These are phyloP conservation scores for Lysandra bellargus DNA, from an alignment of 2,888 invertebrate genomes.

Conservation along the genomic window DNA sequence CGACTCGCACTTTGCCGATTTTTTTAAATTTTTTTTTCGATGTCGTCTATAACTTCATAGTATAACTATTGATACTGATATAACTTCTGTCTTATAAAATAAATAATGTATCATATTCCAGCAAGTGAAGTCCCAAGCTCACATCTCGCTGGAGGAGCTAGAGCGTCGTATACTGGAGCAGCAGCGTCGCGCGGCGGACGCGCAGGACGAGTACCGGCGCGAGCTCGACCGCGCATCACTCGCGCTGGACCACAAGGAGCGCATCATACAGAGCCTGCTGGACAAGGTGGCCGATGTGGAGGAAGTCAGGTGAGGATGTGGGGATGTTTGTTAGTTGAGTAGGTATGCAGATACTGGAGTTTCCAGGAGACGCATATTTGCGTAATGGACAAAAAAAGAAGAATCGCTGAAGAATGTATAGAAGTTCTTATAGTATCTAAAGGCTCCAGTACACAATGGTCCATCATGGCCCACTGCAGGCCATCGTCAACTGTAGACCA, in stretches of 20 bases:
- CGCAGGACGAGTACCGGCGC: slow-evolving; percentile 59
- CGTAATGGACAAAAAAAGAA: no score
- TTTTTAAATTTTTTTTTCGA: no score
- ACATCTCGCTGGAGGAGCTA: slow-evolving; percentile 70
- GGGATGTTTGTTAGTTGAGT: background rate
- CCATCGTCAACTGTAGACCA: no score
- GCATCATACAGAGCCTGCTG: slow-evolving; percentile 68
- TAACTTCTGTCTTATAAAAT: background rate
- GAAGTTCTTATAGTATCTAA: no score
- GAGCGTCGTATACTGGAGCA: slow-evolving; percentile 74
- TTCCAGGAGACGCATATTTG: background rate
- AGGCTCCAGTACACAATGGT: no score
- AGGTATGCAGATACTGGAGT: background rate
- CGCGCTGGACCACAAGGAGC: slow-evolving; percentile 67
- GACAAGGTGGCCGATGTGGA: slow-evolving; percentile 74
- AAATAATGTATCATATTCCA: slow-evolving; percentile 40
- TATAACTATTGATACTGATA: no score
- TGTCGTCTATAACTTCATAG: no score
- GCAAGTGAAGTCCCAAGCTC: slow-evolving; percentile 74
- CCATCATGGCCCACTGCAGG: no score
- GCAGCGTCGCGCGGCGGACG: slow-evolving; percentile 58
- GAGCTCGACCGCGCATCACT: slow-evolving; percentile 63
- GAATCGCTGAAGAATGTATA: no score
- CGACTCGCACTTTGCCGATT: no score
- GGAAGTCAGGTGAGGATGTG: slow-evolving; percentile 59